A percentile compares a stretch with the other conserved stretches of the same genome.
Evolutionary conservation across 1,140 invertebrate genomes (phyloP).

Genomic region (Bombus vancouverensis): DNA sequence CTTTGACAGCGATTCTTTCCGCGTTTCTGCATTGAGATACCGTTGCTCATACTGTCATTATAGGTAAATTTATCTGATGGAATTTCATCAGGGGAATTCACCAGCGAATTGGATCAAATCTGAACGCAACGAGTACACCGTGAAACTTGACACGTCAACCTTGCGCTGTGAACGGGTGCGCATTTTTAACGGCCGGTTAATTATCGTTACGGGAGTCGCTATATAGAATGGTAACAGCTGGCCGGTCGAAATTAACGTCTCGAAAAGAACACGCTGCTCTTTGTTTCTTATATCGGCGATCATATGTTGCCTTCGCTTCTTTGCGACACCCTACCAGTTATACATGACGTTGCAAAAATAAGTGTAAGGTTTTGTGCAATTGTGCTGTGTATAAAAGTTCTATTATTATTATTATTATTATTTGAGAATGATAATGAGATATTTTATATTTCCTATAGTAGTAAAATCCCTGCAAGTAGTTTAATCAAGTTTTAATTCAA

Average conservation of each 20-base stretch:
- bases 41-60: background rate
- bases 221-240: slow-evolving; percentile 28
- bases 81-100: background rate
- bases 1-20: background rate
- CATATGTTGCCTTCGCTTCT: background rate
- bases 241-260: slow-evolving; percentile 14
- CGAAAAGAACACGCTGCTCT: background rate
- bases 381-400: background rate
- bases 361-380: background rate
- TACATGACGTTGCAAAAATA: background rate
- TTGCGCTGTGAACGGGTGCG: background rate
- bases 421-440: too few relatives aligned
- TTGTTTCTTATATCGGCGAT: slow-evolving; percentile 17
- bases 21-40: background rate
- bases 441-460: too few relatives aligned
- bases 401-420: background rate
- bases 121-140: background rate
- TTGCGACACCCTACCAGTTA: background rate
- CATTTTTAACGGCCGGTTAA: slow-evolving; percentile 34
- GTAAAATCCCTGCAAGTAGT: too few relatives aligned
- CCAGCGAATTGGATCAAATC: background rate
- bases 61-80: background rate
- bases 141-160: slow-evolving; percentile 12
- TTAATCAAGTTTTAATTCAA: too few relatives aligned
- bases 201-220: background rate